Evolutionary conservation across 1,140 invertebrate genomes (phyloP), one percentile per base, ranked within the genome.

Genomic region (Magallana gigas): DNA sequence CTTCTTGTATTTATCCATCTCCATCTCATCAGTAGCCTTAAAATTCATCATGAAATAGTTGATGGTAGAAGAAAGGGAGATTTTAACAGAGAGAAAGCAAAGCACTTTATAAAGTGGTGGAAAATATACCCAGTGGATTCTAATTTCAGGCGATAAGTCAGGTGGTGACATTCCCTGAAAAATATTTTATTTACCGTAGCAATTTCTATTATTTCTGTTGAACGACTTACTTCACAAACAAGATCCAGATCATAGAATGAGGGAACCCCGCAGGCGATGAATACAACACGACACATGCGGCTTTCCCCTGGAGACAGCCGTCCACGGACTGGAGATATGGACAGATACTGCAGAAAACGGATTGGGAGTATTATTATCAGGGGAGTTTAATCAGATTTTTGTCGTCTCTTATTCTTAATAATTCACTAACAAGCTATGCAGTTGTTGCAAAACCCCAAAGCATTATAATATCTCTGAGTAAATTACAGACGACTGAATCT

Each of bases 241-340:
- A 95, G 90, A 89, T 95, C 94, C 90, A 95, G 91, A 83, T 95
- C 94, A 89, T 94, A 95, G 91, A 95, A 95, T 14, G 93, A 92
- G 16, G 94, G 92, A 4, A 91, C 88, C 14, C 91, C 93, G 88
- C 85, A 90, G n/a, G 94, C 92, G 8, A 91, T 87, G 89, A 95
- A 94, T 57, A 91, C 93, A 8, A 95, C 92, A 83, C 94, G 91
- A 84, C 93, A 94, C 90, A 94, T 91, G 57, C 89, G 88, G 48
- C 88, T 88, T 9, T 93, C 92, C 59, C 91, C 91, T 11, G 93
- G 93, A 11, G 90, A 88, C n/a, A 95, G 90, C 11, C 88, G 84
- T 12, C 94, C 94, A 82, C 87, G 64, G 0, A 91, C 88, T 57
- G 94, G 94, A 14, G 89, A 91, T 12, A 95, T 93, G 57, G 91